Evolutionary conservation across 2,113 vertebrate genomes (phyloP).

Genomic region (Tursiops truncatus): DNA sequence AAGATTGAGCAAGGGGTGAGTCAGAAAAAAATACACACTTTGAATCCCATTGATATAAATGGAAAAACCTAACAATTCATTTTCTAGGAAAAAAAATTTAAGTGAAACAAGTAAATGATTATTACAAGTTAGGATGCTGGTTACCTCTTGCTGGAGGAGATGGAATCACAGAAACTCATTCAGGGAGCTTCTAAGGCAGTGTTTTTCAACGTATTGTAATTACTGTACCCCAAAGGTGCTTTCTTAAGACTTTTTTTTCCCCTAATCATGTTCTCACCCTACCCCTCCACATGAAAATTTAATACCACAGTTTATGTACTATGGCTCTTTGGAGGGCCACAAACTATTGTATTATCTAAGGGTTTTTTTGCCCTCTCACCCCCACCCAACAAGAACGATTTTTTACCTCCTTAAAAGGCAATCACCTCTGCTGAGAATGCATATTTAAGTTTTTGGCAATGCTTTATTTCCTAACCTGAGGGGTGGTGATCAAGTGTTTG

Average conservation of each 20-base stretch:
- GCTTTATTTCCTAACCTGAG: constrained; percentile 14
- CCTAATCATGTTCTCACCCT: background rate
- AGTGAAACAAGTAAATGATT: background rate
- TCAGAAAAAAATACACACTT: background rate
- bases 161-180: background rate
- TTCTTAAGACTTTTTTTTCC: background rate
- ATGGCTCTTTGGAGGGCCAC: background rate
- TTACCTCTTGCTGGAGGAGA: background rate
- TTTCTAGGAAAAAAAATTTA: constrained; percentile 38
- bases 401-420: background rate
- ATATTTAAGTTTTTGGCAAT: background rate
- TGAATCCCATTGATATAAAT: background rate
- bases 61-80: background rate
- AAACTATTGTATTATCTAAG: background rate
- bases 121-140: background rate
- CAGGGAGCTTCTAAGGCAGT: background rate
- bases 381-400: background rate
- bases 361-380: background rate
- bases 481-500: background rate
- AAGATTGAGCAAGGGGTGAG: background rate
- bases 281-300: background rate
- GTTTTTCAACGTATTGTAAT: background rate
- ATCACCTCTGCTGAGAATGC: background rate
- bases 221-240: background rate
- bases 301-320: background rate